Base-by-base conservation (phyloP, 2,888 invertebrate genomes). In the Hirtodrosophila trivittata region DNA sequence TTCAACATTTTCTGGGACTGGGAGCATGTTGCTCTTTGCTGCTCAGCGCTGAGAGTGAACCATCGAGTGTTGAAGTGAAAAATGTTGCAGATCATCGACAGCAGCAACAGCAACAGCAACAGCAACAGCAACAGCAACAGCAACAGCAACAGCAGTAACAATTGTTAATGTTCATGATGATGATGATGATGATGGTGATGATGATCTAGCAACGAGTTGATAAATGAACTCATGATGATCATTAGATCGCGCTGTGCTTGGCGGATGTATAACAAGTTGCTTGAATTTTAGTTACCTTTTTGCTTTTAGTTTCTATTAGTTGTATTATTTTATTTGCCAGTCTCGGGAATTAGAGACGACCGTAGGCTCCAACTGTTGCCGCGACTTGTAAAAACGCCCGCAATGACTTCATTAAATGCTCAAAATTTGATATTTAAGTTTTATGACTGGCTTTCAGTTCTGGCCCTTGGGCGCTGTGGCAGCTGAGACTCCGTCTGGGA, bases 391-490 rank as follows among this genome's bases (percentile, higher is more conserved):
- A 67, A 62, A 74, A 80, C 77, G 63, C 75, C 77, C 62, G 63
- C 66, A 78, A 81, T 78, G 84, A 69, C 86, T 81, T 78, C 66
- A 81, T 81, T 81, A 82, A 83, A 83, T 78, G 67, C 66, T 57
- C 57, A 68, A 68, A 85, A 77, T 86, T 80, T 84, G 84, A 82
- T 86, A 86, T 82, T 82, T 86, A 77, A 86, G 65, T 60, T 72
- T 83, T 69, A 66, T 76, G 75, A 64, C 41, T 60, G 41, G 32
- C 46, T 64, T 66, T 58, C 47, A 37, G 60, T 71, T 70, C 59
- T 66, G 46, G 41, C 54, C 60, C 62, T 57, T 45, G 38, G 58
- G 60, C 75, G 13, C 13, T 64, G 38, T 14, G 59, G 63, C 68
- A 54, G 51, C 51, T 52, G 35, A 54, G 55, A 51, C 65, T 9